Conservation (phyloP, 2,113 vertebrate genomes). For the Gadus chalcogrammus region DNA sequence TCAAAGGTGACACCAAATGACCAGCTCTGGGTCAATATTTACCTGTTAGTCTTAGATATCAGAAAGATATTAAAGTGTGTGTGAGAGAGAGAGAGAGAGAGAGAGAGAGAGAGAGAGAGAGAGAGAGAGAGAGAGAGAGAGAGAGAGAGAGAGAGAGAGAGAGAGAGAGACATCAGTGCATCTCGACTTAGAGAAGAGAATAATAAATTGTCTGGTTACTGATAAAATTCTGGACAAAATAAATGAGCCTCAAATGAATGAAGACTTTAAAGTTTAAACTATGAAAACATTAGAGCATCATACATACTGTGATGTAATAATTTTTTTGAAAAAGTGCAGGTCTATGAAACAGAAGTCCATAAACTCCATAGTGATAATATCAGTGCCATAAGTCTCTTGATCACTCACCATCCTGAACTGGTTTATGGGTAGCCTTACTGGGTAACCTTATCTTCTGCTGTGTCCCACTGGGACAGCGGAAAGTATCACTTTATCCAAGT, state of each 20-base stretch:
- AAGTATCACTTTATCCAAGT: slow-evolving; percentile 8
- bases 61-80: not conserved
- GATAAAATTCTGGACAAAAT: too few species aligned
- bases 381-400: slow-evolving; percentile 1
- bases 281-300: too few species aligned
- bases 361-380: slow-evolving; percentile 4
- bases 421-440: slow-evolving; percentile 21
- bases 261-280: too few species aligned
- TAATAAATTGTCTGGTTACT: too few species aligned
- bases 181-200: too few species aligned
- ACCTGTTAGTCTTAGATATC: not conserved
- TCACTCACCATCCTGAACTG: slow-evolving; percentile 60
- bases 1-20: not conserved
- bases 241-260: too few species aligned
- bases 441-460: slow-evolving; percentile 23
- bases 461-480: slow-evolving; percentile 2
- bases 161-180: not conserved
- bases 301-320: too few species aligned
- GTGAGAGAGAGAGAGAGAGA: slow-evolving; percentile 15
- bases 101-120: slow-evolving; percentile 7
- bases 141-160: slow-evolving; percentile 7
- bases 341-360: too few species aligned
- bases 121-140: not conserved
- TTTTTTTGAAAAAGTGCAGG: too few species aligned
- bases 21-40: slow-evolving; percentile 4